These are phyloP conservation scores for Phymastichus coffea DNA, from an alignment of 1,140 invertebrate species.

Conservation along the genomic window DNA sequence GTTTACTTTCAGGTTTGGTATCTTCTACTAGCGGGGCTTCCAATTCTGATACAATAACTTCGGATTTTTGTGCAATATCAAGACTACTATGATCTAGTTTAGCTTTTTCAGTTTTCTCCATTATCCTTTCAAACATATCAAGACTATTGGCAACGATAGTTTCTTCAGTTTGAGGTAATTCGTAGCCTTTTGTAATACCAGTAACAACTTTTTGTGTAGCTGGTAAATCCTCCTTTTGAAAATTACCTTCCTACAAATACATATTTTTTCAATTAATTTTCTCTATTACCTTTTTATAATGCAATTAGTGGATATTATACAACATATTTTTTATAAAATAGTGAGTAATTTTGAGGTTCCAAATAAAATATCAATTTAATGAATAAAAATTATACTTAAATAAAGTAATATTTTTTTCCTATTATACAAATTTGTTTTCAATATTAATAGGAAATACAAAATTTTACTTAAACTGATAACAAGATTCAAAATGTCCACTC, in stretches of 20 bases:
- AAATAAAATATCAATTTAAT: background rate
- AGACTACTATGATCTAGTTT: slow-evolving; percentile 48
- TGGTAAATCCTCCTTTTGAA: slow-evolving; percentile 41
- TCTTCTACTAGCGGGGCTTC: slow-evolving; percentile 52
- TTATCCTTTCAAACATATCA: slow-evolving; percentile 38
- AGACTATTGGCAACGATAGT: slow-evolving; percentile 41
- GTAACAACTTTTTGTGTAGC: slow-evolving; percentile 45
- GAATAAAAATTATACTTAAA: background rate
- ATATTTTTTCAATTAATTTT: background rate
- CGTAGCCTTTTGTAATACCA: slow-evolving; percentile 51
- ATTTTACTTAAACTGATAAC: too few relatives aligned
- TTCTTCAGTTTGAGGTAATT: slow-evolving; percentile 55
- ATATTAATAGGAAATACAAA: too few relatives aligned
- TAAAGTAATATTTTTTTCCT: background rate
- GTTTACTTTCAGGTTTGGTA: slow-evolving; percentile 55
- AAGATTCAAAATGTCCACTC: too few relatives aligned
- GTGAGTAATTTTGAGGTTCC: background rate
- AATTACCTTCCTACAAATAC: slow-evolving; percentile 39
- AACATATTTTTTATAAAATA: background rate
- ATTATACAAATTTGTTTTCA: too few relatives aligned
- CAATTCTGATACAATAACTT: slow-evolving; percentile 57
- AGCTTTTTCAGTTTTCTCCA: slow-evolving; percentile 43
- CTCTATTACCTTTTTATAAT: background rate
- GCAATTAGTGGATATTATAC: too few relatives aligned
- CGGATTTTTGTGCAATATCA: slow-evolving; percentile 50